Evolutionary conservation across 2,113 vertebrate genomes (phyloP), one percentile per base, ranked within the genome.

Genomic region (Sialia sialis): DNA sequence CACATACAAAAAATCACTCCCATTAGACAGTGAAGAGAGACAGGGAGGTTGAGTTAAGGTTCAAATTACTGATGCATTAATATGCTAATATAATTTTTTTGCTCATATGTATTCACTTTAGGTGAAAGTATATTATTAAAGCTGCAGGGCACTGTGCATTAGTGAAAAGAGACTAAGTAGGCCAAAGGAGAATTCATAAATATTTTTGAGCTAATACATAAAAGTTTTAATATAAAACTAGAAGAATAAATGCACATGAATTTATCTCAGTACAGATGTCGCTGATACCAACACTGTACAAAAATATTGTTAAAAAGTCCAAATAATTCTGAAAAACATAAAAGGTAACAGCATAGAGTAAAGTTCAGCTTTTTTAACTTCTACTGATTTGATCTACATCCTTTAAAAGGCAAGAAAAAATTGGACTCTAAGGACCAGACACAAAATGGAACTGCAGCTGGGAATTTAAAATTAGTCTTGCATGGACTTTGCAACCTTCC

Each of bases 201-300:
- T 87, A 52, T 69, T 87, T 97, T 87, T 96, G 75, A 95, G 81
- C 79, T 96, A 93, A 84, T 67, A 93, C 49, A 88, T 92, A 77
- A 62, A 89, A 93, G 19, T 95, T 72, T 90, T 83, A 68, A 46
- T 84, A 49, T 49, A 92, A 87, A 54, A 56, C 74, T 72, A 91
- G 39, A 92, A 91, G 78, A 94, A 79, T 38, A 93, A 96, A 96
- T 83, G 21, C 30, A 52, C 10, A 21, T 19, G 10, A 13, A 76
- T 44, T 39, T 83, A 26, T 55, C 11, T 78, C 34, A 73, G 27
- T 25, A 44, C 10, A 59, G 62, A 64, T 27, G 2, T 9, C 46
- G 77, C 8, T 46, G n/a, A 81, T 54, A 81, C 2, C 10, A 79
- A 20, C 26, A 90, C 5, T 87, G 76, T 4, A 51, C 11, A 73